Evolutionary conservation across 2,113 vertebrate species (phyloP).

Genomic region (Tenebrosternarchus preto): DNA sequence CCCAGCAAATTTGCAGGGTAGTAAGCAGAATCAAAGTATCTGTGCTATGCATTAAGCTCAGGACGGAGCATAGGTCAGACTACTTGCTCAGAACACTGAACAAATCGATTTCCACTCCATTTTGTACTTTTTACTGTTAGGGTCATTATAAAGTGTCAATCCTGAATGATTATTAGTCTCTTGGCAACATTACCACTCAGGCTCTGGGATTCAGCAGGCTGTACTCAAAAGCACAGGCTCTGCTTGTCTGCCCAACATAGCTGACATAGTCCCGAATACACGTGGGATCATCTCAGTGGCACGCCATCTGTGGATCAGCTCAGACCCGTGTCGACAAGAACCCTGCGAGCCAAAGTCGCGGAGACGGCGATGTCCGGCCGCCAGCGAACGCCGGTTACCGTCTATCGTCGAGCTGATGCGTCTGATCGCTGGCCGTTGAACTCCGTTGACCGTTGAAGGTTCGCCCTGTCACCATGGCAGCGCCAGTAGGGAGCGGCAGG

Average conservation of each 20-base stretch:
- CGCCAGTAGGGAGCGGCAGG: neutral
- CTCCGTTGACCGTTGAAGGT: too few species aligned
- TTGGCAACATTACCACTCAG: slow-evolving; percentile 6
- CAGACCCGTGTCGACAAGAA: slow-evolving; percentile 2
- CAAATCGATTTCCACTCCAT: too few species aligned
- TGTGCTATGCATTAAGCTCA: too few species aligned
- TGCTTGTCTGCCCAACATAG: slow-evolving; percentile 1
- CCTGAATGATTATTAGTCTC: slow-evolving; percentile 6
- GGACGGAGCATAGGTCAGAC: too few species aligned
- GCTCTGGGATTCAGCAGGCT: slow-evolving; percentile 40
- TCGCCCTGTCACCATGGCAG: neutral
- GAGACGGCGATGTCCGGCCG: neutral
- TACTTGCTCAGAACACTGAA: too few species aligned
- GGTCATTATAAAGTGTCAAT: too few species aligned
- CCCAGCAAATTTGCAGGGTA: too few species aligned
- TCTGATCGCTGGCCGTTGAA: too few species aligned
- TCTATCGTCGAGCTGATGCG: too few species aligned
- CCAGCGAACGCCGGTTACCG: neutral
- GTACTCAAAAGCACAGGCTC: slow-evolving; percentile 10
- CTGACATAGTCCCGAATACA: slow-evolving; percentile 20
- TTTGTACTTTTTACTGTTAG: too few species aligned
- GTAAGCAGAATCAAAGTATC: too few species aligned
- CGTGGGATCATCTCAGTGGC: slow-evolving; percentile 6
- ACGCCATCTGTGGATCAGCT: slow-evolving; percentile 39
- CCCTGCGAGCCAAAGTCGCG: slow-evolving; percentile 8